Evolutionary conservation across 2,888 invertebrate species (phyloP).

Genomic region (Dicyrtoma fusca): DNA sequence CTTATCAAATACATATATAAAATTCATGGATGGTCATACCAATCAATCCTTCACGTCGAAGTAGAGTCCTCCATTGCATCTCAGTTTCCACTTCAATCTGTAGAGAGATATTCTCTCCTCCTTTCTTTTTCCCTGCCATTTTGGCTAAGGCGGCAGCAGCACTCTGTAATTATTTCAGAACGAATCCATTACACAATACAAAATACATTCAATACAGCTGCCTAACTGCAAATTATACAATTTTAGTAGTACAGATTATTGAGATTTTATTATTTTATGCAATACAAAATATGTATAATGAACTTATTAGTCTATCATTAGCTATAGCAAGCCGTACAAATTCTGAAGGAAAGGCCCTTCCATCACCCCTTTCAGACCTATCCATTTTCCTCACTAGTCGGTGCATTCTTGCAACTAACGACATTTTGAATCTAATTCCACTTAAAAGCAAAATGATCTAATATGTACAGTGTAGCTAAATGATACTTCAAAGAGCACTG

Average conservation of each 20-base stretch:
- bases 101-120: slow-evolving; percentile 27
- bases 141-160: slow-evolving; percentile 31
- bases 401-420: slow-evolving; percentile 30
- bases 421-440: neutral
- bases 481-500: no score
- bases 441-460: neutral
- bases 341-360: neutral
- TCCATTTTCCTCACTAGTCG: slow-evolving; percentile 34
- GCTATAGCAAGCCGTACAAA: slow-evolving; percentile 23
- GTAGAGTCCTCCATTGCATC: slow-evolving; percentile 49
- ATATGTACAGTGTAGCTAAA: no score
- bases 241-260: no score
- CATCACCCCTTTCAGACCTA: neutral
- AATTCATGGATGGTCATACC: slow-evolving; percentile 37
- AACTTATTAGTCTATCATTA: neutral
- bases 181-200: no score
- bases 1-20: no score
- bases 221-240: no score
- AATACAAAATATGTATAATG: neutral
- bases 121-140: slow-evolving; percentile 38
- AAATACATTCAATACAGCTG: no score
- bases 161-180: slow-evolving; percentile 31
- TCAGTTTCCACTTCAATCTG: slow-evolving; percentile 51
- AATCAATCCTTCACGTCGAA: slow-evolving; percentile 52
- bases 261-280: neutral